phyloP scores from a whole-genome alignment of 2,888 invertebrate species.

The Catocala sponsa region DNA sequence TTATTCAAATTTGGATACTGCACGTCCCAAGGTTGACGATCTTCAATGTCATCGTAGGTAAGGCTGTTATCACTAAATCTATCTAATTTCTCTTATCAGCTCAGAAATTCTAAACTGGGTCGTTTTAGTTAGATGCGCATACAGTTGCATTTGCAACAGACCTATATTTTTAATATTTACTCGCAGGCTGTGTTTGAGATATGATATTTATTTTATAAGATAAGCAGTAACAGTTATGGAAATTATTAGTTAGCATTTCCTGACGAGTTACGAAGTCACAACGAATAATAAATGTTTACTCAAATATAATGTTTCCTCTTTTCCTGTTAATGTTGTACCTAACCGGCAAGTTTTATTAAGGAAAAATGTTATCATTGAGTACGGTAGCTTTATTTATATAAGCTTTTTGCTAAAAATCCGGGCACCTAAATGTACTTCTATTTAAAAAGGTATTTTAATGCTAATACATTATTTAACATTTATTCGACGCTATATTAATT shows the following conservation, averaged over 20 bases:
- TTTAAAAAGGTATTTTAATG: neutral
- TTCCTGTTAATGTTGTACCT: too few species aligned
- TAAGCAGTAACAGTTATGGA: slow-evolving; percentile 3
- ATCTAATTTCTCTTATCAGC: slow-evolving; percentile 78
- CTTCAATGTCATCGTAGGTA: slow-evolving; percentile 79
- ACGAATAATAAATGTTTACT: too few species aligned
- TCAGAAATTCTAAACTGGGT: slow-evolving; percentile 65
- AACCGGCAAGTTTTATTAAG: too few species aligned
- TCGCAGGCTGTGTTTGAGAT: slow-evolving; percentile 28
- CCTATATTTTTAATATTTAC: slow-evolving; percentile 16
- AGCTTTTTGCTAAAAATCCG: too few species aligned
- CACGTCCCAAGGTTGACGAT: slow-evolving; percentile 66
- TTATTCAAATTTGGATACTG: slow-evolving; percentile 11
- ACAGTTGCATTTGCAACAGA: slow-evolving; percentile 50
- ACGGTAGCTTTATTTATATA: too few species aligned
- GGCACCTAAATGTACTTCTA: too few species aligned
- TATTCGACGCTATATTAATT: neutral
- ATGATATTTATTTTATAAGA: slow-evolving; percentile 19
- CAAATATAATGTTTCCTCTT: too few species aligned
- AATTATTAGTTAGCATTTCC: too few species aligned
- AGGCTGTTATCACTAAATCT: slow-evolving; percentile 78
- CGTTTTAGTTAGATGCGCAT: slow-evolving; percentile 62
- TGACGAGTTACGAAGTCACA: too few species aligned
- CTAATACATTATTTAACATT: neutral
- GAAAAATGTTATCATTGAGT: too few species aligned